Evolutionary conservation across 2,113 vertebrate genomes (phyloP).

Genomic region (Cebidichthys violaceus): DNA sequence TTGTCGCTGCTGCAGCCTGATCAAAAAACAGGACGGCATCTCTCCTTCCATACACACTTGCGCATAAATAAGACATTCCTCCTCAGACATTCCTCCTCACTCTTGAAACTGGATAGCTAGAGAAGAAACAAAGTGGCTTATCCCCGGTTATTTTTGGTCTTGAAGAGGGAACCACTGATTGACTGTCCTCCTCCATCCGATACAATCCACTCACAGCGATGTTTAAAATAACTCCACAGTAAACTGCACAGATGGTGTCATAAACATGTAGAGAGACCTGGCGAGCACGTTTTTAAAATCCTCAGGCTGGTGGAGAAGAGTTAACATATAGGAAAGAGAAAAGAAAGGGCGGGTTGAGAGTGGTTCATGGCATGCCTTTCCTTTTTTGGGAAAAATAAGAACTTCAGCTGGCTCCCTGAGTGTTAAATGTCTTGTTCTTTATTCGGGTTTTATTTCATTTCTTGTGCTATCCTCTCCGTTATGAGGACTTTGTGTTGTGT

Average conservation of each 20-base stretch:
- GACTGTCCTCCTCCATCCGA: slow-evolving; percentile 3
- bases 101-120: neutral
- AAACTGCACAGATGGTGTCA: neutral
- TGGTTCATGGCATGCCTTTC: slow-evolving; percentile 67
- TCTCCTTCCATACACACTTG: neutral
- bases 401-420: neutral
- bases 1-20: no score
- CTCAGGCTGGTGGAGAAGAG: slow-evolving; percentile 7
- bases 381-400: slow-evolving; percentile 47
- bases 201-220: slow-evolving; percentile 3
- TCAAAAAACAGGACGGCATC: neutral
- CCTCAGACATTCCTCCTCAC: neutral
- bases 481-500: neutral
- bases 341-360: neutral
- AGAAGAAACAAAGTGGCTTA: neutral
- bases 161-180: neutral
- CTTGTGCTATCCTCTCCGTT: neutral
- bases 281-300: neutral
- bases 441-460: neutral
- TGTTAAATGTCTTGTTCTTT: slow-evolving; percentile 3
- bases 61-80: neutral
- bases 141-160: slow-evolving; percentile 31
- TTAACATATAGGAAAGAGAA: slow-evolving; percentile 37
- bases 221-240: slow-evolving; percentile 42
- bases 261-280: neutral